A percentile compares a stretch with the other conserved stretches of the same genome.
Evolutionary conservation across 1,140 invertebrate genomes (phyloP).

Genomic region (Antheraea pernyi): DNA sequence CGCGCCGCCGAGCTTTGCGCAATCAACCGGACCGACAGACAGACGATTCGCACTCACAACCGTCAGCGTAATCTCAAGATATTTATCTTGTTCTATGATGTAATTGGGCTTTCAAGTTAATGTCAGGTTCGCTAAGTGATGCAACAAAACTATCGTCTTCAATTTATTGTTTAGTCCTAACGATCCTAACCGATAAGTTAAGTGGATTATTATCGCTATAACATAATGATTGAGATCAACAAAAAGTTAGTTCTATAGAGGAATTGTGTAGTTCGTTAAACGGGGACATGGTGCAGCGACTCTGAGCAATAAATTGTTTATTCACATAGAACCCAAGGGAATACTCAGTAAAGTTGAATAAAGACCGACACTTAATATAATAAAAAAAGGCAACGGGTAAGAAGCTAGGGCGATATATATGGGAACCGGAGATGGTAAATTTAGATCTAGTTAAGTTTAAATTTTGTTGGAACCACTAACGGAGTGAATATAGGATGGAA

Average conservation of each 20-base stretch:
- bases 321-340: slow-evolving; percentile 2
- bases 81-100: slow-evolving; percentile 8
- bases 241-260: neutral
- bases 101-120: slow-evolving; percentile 4
- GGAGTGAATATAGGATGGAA: neutral
- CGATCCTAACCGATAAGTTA: too few relatives aligned
- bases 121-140: neutral
- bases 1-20: slow-evolving; percentile 47
- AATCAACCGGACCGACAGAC: slow-evolving; percentile 56
- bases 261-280: neutral
- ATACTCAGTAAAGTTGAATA: slow-evolving; percentile 1
- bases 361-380: slow-evolving; percentile 3
- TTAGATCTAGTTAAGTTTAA: neutral
- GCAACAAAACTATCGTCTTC: neutral
- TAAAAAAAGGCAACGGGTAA: neutral
- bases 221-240: neutral
- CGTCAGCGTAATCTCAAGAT: slow-evolving; percentile 2
- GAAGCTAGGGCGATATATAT: neutral
- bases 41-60: slow-evolving; percentile 34
- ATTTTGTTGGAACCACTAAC: neutral
- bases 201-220: too few relatives aligned
- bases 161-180: neutral
- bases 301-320: slow-evolving; percentile 1
- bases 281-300: neutral
- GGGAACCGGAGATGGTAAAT: neutral